Conservation (phyloP, 2,888 invertebrate species). For the Gibbula magus region DNA sequence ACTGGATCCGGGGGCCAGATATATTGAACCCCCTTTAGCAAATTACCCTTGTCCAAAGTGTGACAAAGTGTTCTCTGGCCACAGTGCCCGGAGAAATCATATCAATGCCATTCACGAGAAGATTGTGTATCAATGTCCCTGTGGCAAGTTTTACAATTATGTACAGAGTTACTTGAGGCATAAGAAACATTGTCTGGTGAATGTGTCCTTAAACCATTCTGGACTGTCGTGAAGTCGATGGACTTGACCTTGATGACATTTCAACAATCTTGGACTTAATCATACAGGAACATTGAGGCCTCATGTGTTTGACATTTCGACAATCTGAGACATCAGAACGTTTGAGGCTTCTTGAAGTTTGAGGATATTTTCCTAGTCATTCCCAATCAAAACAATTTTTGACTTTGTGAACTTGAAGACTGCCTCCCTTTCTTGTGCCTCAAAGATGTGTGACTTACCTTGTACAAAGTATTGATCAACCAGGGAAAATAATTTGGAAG, state of each 20-base stretch:
- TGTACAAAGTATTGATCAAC: too few species aligned
- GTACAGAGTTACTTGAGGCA: neutral
- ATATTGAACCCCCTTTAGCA: neutral
- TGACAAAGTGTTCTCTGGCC: neutral
- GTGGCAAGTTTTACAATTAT: slow-evolving; percentile 10
- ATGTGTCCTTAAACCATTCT: neutral
- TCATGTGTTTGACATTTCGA: neutral
- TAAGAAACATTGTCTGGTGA: neutral
- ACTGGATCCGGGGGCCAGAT: neutral
- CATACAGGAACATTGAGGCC: too few species aligned
- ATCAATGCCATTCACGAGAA: slow-evolving; percentile 12
- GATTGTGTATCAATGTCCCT: neutral
- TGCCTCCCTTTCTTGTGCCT: too few species aligned
- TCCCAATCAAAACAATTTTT: too few species aligned
- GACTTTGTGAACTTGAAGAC: too few species aligned
- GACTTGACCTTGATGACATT: neutral
- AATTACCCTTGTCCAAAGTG: neutral
- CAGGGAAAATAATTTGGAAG: too few species aligned
- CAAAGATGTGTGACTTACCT: too few species aligned
- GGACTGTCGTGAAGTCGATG: neutral
- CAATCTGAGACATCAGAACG: neutral
- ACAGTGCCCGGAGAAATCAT: neutral
- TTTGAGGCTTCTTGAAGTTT: neutral
- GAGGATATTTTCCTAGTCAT: too few species aligned
- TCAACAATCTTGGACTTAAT: too few species aligned